A percentile compares a stretch with the other conserved stretches of the same genome.
Conservation (phyloP, 2,888 invertebrate genomes). For the Clusia tigrina region DNA sequence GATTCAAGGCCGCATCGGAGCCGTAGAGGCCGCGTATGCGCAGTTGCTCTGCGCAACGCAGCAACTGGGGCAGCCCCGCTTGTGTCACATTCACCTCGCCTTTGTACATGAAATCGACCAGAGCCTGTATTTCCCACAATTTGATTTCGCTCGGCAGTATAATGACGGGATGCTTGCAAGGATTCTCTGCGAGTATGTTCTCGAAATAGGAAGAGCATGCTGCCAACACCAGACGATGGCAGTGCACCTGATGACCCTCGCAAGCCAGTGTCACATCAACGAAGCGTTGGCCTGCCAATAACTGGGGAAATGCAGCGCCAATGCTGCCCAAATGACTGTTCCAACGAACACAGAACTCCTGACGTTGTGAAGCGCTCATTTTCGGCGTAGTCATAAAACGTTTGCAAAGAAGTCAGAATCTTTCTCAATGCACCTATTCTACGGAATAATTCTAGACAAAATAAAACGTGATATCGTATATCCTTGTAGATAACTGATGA, state of each 20-base stretch:
- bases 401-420: too few species aligned
- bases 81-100: slow-evolving; percentile 89
- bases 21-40: slow-evolving; percentile 76
- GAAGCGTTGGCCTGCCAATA: slow-evolving; percentile 67
- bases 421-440: too few species aligned
- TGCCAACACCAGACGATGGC: slow-evolving; percentile 86
- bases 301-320: slow-evolving; percentile 64
- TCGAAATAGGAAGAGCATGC: slow-evolving; percentile 88
- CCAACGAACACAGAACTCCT: slow-evolving; percentile 65
- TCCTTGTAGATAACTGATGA: too few species aligned
- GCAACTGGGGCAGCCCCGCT: slow-evolving; percentile 80
- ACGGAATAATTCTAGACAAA: too few species aligned
- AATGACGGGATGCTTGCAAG: slow-evolving; percentile 83
- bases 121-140: slow-evolving; percentile 84
- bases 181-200: slow-evolving; percentile 80
- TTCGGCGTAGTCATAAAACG: slow-evolving; percentile 21
- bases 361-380: slow-evolving; percentile 38
- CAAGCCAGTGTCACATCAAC: slow-evolving; percentile 90
- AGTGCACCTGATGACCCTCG: slow-evolving; percentile 81
- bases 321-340: slow-evolving; percentile 64
- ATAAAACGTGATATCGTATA: too few species aligned
- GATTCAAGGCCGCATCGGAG: slow-evolving; percentile 61
- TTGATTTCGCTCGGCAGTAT: slow-evolving; percentile 85
- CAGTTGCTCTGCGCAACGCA: slow-evolving; percentile 83
- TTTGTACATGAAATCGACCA: slow-evolving; percentile 91